A percentile compares a stretch with the other conserved stretches of the same genome.
Conservation (phyloP, 2,888 invertebrate genomes). For the Meloe dianella region DNA sequence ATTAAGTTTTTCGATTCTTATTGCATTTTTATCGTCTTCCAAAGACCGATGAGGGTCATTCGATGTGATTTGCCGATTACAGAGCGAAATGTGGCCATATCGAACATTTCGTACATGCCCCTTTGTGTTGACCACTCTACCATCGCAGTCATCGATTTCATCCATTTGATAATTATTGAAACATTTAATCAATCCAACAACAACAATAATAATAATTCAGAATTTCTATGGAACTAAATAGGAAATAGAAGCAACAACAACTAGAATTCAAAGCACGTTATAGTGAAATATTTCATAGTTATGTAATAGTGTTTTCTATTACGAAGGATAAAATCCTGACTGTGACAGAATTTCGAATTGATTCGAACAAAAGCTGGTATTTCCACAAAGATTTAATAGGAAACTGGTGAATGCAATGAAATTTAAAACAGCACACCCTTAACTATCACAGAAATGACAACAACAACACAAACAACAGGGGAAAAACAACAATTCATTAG, state of each 20-base stretch:
- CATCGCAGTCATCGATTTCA: too few species aligned
- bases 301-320: conserved; percentile 38
- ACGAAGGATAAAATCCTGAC: conserved; percentile 34
- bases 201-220: neutral
- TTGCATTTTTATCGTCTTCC: too few species aligned
- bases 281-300: conserved; percentile 51
- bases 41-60: too few species aligned
- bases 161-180: too few species aligned
- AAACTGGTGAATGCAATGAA: neutral
- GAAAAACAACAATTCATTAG: neutral
- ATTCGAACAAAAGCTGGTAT: neutral
- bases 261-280: conserved; percentile 47
- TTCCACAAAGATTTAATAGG: neutral
- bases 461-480: neutral
- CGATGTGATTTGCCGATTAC: too few species aligned
- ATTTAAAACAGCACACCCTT: neutral
- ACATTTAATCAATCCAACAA: neutral
- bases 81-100: too few species aligned
- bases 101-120: too few species aligned
- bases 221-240: neutral
- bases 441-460: too few species aligned
- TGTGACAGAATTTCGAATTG: conserved; percentile 27
- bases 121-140: too few species aligned
- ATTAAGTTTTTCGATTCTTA: too few species aligned
- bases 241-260: conserved; percentile 23